Evolutionary conservation across 2,888 invertebrate genomes (phyloP), one percentile per base, ranked within the genome.

Genomic region (Plagiodera versicolora): DNA sequence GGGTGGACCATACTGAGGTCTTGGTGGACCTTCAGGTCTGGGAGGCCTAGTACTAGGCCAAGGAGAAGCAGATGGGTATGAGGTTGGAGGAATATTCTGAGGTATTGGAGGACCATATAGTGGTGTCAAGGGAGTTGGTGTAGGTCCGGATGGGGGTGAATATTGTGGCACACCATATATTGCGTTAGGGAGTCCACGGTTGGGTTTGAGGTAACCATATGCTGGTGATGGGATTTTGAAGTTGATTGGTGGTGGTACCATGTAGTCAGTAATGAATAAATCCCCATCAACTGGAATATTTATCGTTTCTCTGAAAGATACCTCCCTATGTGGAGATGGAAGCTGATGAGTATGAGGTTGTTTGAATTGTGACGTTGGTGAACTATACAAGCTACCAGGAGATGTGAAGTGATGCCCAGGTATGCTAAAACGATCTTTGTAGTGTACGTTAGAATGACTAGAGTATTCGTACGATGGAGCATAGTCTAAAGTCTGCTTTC

Each of bases 401-500:
- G 39, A 8, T 30, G n/a, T 52, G 20, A 54, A 61, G 1, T 28
- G 16, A 14, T 35, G 39, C 32, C 52, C 55, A 19, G 66, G 64
- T 9, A 58, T 57, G 24, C 51, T 58, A 30, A 65, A 46, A 52
- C 30, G 56, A 18, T 63, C 59, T 32, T 63, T 45, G 17, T 58
- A 56, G 59, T 55, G 56, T 17, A 52, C 19, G 52, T 59, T 49
- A 18, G 53, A 35, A 48, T 66, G 67, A 68, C 67, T 67, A 66
- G 67, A 64, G 54, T 60, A 52, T n/a, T 58, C 63, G 19, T 72
- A 66, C 10, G 73, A 74, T 30, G 73, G 74, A 11, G 72, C 71
- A 61, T 75, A 76, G 49, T 74, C 75, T 44, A 76, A 70, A 11
- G 75, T 61, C 32, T 75, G 75, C 60, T 71, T 68, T 3, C 73